Evolutionary conservation across 1,140 invertebrate species (phyloP), one percentile per base, ranked within the genome.

Genomic region (Anadara kagoshimensis): DNA sequence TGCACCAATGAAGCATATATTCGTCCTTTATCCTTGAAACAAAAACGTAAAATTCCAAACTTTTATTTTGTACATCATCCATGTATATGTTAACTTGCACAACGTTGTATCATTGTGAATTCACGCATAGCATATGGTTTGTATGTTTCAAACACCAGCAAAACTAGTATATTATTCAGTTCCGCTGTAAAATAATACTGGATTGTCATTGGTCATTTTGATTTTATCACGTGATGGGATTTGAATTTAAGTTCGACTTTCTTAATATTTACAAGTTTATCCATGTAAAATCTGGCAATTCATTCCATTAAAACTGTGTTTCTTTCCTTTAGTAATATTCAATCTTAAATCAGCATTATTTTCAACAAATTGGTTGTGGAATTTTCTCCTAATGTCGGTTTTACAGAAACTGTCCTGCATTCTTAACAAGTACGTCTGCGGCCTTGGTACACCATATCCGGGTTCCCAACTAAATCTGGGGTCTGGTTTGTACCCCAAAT

Each of bases 321-420:
- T 87, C 73, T 85, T 86, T 53, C 87, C 87, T 5, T 68, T 65
- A 14, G 63, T 69, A 56, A 87, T 80, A 73, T 88, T 87, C 61
- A 80, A 59, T 69, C 86, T 61, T 24, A 88, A 76, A 69, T 87
- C 86, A 2, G 85, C 83, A 70, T 82, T 81, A n/a, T 43, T 78
- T 75, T 88, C 86, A 12, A 62, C 69, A 64, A 85, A 87, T n/a
- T 65, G 41, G 7, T 62, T 11, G 51, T 84, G 85, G 65, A 88
- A 87, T 20, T 78, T 78, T 36, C 66, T 74, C 24, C 75, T 69
- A 8, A 84, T 70, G 0, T 76, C 69, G 3, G 83, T 78, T 63
- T 87, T 88, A 36, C 73, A 75, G 66, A 87, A 88, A n/a, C 71
- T 73, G 73, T 88, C 78, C 71, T 88, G 86, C 12, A 86, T 71